A percentile compares a stretch with the other conserved stretches of the same genome.
Evolutionary conservation across 2,113 vertebrate species (phyloP).

Genomic region (Perca flavescens): DNA sequence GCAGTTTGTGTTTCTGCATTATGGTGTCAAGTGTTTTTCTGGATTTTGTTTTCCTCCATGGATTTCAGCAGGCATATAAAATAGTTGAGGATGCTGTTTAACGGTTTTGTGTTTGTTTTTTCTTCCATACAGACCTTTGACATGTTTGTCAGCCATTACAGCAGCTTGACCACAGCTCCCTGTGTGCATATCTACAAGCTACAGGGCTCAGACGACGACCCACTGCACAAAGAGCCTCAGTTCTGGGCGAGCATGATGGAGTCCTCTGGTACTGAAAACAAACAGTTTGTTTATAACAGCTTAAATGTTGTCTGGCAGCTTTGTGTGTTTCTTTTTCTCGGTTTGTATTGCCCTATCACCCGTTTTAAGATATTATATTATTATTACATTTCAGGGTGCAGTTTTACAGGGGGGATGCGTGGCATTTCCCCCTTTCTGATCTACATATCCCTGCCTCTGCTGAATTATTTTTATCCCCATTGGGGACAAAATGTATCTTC

Average conservation of each 20-base stretch:
- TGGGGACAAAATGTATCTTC: no score
- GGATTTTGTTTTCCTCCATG: neutral
- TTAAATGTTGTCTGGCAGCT: neutral
- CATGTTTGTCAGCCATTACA: constrained; percentile 97
- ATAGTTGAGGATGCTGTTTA: neutral
- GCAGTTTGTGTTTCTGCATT: neutral
- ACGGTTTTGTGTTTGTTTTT: neutral
- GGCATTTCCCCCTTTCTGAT: no score
- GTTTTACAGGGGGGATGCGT: no score
- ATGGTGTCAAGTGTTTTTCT: neutral
- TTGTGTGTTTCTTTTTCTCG: neutral
- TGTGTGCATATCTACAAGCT: constrained; percentile 95
- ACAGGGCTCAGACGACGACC: constrained; percentile 85
- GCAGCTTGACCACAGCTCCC: constrained; percentile 90
- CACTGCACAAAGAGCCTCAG: constrained; percentile 91
- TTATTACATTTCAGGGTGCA: no score
- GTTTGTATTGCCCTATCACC: no score
- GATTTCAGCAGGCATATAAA: neutral
- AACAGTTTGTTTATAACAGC: neutral
- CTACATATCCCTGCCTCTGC: no score
- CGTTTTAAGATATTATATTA: neutral
- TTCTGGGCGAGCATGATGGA: constrained; percentile 99
- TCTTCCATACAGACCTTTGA: constrained; percentile 89
- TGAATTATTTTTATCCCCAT: no score
- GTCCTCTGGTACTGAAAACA: constrained; percentile 84